phyloP scores from a whole-genome alignment of 2,113 vertebrate species.

The Fulica atra region DNA sequence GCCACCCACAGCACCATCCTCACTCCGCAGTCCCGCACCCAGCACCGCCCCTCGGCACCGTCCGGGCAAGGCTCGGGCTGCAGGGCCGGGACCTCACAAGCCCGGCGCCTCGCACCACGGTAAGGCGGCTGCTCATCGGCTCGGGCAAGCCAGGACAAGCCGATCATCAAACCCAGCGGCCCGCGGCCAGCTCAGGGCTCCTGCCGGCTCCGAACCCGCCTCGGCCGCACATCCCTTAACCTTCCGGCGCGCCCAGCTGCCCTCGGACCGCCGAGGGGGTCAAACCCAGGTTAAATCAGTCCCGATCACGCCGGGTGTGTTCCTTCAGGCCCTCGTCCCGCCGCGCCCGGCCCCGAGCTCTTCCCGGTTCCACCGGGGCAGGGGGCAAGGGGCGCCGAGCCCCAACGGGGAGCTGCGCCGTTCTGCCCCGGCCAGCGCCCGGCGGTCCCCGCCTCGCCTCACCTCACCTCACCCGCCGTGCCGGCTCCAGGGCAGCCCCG shows the following conservation, averaged over 20 bases:
- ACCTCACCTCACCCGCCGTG: not conserved
- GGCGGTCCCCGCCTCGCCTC: not conserved
- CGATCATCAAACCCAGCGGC: fast-evolving
- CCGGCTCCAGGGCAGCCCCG: not conserved
- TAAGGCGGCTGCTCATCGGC: too few species aligned
- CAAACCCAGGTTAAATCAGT: not conserved
- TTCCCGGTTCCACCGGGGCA: not conserved
- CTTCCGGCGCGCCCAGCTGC: not conserved
- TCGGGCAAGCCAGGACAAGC: not conserved
- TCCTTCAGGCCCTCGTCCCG: not conserved
- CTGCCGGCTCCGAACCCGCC: too few species aligned
- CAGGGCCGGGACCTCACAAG: not conserved
- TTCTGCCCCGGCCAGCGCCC: fast-evolving
- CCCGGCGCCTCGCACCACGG: not conserved
- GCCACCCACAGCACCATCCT: fast-evolving
- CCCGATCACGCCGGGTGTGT: fast-evolving
- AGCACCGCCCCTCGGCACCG: not conserved
- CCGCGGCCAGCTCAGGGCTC: not conserved
- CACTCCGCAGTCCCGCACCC: not conserved
- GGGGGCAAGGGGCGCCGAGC: not conserved
- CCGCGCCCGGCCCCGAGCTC: fast-evolving
- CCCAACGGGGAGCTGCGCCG: fast-evolving
- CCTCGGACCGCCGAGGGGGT: fast-evolving
- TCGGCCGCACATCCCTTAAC: not conserved
- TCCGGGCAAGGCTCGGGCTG: fast-evolving